phyloP scores from a whole-genome alignment of 30 jellyfish, hydroid and myxozoan genomes.

The Catostylus mosaicus region DNA sequence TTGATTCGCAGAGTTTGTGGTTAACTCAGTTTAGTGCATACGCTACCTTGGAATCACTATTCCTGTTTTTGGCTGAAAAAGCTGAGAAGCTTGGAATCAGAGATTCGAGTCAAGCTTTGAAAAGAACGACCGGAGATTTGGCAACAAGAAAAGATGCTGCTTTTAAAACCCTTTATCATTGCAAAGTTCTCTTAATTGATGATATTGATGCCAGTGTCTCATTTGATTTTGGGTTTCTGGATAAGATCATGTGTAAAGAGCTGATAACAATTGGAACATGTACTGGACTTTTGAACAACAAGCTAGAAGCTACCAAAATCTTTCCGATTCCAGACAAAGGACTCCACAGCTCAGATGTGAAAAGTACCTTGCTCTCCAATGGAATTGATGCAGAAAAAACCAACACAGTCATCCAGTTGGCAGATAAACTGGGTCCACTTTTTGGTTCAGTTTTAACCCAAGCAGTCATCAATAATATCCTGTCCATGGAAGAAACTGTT shows the following conservation, averaged over 20 bases:
- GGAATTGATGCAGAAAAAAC: background rate
- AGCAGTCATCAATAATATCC: background rate
- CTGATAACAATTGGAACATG: background rate
- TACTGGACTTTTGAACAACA: background rate
- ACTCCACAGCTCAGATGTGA: background rate
- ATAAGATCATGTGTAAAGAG: conserved; percentile 14
- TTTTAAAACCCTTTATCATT: conserved; percentile 7
- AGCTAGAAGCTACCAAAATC: background rate
- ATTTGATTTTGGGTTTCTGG: conserved; percentile 17
- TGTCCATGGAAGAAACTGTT: background rate
- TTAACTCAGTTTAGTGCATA: background rate
- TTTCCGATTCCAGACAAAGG: background rate
- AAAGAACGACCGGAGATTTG: background rate
- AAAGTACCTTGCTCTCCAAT: background rate
- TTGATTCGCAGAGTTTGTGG: conserved; percentile 14
- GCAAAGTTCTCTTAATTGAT: conserved; percentile 23
- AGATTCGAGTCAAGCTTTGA: conserved; percentile 12
- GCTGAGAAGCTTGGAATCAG: conserved; percentile 45
- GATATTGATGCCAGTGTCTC: conserved; percentile 26
- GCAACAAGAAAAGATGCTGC: conserved; percentile 34
- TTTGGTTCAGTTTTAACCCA: conserved; percentile 13
- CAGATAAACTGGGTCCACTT: conserved; percentile 29
- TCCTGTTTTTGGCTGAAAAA: conserved; percentile 20
- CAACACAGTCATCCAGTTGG: background rate
- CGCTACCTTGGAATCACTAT: conserved; percentile 25